Evolutionary conservation across 2,797 vertebrate genomes (phyloP), one percentile per base, ranked within the genome.

Genomic region (Prunella strophiata): DNA sequence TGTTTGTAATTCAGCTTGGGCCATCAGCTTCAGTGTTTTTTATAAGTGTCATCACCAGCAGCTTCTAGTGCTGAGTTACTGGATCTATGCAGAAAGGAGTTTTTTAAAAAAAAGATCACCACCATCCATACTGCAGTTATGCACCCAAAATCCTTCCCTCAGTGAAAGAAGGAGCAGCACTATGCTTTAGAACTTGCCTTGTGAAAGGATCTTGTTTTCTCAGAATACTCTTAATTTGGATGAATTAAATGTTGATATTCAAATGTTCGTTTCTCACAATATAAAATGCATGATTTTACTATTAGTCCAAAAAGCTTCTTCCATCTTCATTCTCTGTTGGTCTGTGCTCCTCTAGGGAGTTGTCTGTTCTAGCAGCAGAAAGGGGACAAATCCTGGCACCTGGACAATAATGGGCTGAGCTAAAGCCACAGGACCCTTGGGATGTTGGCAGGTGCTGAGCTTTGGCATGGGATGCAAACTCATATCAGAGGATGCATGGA

Each of bases 401-500:
- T 54, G 81, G 70, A 51, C 84, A 82, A 51, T 16, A 23, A 58
- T 9, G 51, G 43, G 11, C 43, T 68, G 36, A 38, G 74, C 34
- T 45, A 62, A 65, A 81, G 26, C 6, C 54, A 13, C 0, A 1
- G 50, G 29, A 22, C 10, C 9, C 11, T 11, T 34, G 63, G 62
- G 71, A 65, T 50, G 27, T 3, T 68, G 74, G 45, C 43, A 79
- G 71, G 20, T 82, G 55, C 55, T 48, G 52, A 68, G 9, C 38
- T 82, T 50, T 76, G 72, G 16, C 47, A 42, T 13, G 2, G 2
- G 29, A 9, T 65, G 18, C 30, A 48, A 43, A 54, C 30, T 13
- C 13, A 5, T 20, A 0, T 36, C 22, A 30, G 51, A 88, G 17
- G 14, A 6, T 9, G 7, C 9, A 4, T 59, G 34, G 5, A 10